Evolutionary conservation across 64 coral and sea anemone genomes (phyloP).

Genomic region (Dendronephthya gigantea): DNA sequence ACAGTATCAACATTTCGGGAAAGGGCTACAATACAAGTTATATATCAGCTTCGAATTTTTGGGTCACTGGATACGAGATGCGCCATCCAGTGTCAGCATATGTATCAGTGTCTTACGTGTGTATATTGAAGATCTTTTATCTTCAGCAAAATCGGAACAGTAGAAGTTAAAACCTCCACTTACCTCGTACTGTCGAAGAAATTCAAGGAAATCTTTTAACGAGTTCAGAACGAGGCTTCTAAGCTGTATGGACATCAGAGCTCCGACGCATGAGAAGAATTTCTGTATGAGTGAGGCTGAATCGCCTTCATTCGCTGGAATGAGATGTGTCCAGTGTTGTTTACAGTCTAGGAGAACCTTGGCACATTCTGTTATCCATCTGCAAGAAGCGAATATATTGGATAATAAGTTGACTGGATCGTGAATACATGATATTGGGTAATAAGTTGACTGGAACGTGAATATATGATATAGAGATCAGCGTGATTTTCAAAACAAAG

Average conservation of each 20-base stretch:
- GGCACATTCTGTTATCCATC: slow-evolving; percentile 90
- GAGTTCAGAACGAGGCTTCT: slow-evolving; percentile 89
- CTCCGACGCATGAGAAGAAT: slow-evolving; percentile 83
- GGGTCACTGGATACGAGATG: too few relatives aligned
- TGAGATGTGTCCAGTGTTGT: slow-evolving; percentile 73
- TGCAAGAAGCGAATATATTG: background rate
- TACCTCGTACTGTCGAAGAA: slow-evolving; percentile 81
- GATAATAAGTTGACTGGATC: background rate
- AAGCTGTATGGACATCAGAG: slow-evolving; percentile 91
- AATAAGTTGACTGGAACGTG: too few relatives aligned
- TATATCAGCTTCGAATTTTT: too few relatives aligned
- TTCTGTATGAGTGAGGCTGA: slow-evolving; percentile 64
- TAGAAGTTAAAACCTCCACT: background rate
- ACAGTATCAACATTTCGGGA: too few relatives aligned
- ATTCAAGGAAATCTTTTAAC: slow-evolving; percentile 74
- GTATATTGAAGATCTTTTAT: background rate
- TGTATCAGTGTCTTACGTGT: too few relatives aligned
- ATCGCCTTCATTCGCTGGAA: slow-evolving; percentile 62
- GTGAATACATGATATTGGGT: background rate
- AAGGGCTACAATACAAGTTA: too few relatives aligned
- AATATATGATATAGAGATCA: too few relatives aligned
- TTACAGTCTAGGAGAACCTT: slow-evolving; percentile 56
- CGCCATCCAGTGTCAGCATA: too few relatives aligned
- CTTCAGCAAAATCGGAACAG: background rate
- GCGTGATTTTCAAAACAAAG: too few relatives aligned